phyloP scores from a whole-genome alignment of 2,888 invertebrate species.

The Chesias legatella region DNA sequence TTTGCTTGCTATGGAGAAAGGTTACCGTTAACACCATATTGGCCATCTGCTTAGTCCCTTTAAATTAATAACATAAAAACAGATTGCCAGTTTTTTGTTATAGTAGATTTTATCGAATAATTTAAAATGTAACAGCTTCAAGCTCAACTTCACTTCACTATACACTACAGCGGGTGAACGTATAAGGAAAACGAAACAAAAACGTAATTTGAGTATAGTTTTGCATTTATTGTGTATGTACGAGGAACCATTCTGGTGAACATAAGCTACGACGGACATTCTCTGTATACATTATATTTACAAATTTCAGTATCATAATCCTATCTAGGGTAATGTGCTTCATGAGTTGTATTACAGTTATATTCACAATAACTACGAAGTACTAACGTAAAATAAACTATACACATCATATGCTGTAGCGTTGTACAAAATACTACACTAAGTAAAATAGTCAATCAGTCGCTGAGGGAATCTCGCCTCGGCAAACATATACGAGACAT shows the following conservation, averaged over 20 bases:
- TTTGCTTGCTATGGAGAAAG: no score
- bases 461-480: constrained; percentile 47
- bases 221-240: constrained; percentile 81
- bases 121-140: no score
- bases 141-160: not conserved
- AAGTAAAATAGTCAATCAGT: constrained; percentile 50
- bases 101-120: no score
- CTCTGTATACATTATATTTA: constrained; percentile 78
- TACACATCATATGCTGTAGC: constrained; percentile 66
- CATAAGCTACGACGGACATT: constrained; percentile 80
- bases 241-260: constrained; percentile 80
- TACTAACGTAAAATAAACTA: constrained; percentile 66
- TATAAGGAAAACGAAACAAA: constrained; percentile 37
- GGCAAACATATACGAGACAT: constrained; percentile 46
- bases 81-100: no score
- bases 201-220: constrained; percentile 62
- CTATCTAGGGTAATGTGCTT: constrained; percentile 64
- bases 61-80: no score
- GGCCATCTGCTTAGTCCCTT: no score
- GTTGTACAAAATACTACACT: constrained; percentile 75
- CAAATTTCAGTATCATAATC: constrained; percentile 74
- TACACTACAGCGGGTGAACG: not conserved
- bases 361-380: constrained; percentile 76
- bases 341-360: constrained; percentile 68
- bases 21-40: no score